These are phyloP conservation scores for Rhabdomys dilectus DNA, from an alignment of 2,113 vertebrate species.

Conservation along the genomic window DNA sequence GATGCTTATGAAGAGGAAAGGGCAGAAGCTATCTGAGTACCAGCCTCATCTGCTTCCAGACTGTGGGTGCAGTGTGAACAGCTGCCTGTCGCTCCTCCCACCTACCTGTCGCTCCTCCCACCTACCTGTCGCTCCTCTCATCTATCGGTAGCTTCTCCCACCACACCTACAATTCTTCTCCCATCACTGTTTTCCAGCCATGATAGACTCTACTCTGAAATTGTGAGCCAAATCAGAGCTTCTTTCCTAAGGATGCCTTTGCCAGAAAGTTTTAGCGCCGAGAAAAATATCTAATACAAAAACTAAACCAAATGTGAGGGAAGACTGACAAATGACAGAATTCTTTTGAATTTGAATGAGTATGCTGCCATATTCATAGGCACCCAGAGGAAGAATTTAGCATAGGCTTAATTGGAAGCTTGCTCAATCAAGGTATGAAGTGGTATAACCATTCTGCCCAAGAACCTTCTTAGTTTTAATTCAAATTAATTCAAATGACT, in stretches of 20 bases:
- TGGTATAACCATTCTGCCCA: not conserved
- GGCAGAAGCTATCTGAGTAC: not conserved
- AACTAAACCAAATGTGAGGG: not conserved
- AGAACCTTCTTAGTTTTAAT: not conserved
- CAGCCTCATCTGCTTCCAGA: not conserved
- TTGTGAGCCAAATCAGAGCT: not conserved
- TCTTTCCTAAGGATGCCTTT: not conserved
- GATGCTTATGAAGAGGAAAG: not conserved
- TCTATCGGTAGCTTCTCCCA: not conserved
- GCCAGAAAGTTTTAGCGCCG: not conserved
- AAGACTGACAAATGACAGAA: not conserved
- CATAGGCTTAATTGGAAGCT: not conserved
- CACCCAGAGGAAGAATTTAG: not conserved
- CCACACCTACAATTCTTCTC: not conserved
- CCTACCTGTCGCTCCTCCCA: too few relatives aligned
- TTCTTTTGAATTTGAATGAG: too few relatives aligned
- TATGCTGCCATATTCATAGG: fast-evolving
- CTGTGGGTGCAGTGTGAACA: not conserved
- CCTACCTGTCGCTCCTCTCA: not conserved
- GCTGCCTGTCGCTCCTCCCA: not conserved
- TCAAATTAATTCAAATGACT: not conserved
- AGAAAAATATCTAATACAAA: not conserved
- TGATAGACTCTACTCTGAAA: not conserved
- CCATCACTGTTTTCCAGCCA: too few relatives aligned
- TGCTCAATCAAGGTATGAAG: not conserved